A percentile compares a stretch with the other conserved stretches of the same genome.
Evolutionary conservation across 1,140 invertebrate species (phyloP).

Genomic region (Tachypleus tridentatus): DNA sequence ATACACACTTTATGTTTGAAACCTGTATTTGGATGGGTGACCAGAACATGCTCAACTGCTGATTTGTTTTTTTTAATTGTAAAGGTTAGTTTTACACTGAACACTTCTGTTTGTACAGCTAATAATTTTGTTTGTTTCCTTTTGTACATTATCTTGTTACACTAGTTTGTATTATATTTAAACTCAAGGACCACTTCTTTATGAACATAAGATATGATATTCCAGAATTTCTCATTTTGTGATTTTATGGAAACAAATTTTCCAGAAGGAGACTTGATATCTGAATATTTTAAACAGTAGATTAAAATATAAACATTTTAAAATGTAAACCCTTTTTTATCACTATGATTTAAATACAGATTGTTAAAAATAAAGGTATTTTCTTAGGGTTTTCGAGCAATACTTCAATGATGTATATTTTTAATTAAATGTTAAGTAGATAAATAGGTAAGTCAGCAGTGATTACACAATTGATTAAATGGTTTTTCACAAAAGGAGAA

Average conservation of each 20-base stretch:
- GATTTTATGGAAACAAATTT: background rate
- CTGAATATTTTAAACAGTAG: too few species aligned
- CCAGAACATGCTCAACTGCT: background rate
- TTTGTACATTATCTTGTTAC: conserved; percentile 1
- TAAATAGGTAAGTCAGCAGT: too few species aligned
- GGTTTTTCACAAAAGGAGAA: too few species aligned
- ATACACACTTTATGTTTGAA: background rate
- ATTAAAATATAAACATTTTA: too few species aligned
- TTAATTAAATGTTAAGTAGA: too few species aligned
- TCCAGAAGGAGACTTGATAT: too few species aligned
- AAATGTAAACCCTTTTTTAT: too few species aligned
- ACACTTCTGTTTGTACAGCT: background rate
- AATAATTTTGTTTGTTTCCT: background rate
- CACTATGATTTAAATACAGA: too few species aligned
- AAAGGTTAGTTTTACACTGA: background rate
- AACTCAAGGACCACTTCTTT: background rate
- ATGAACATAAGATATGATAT: background rate
- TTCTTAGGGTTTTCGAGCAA: too few species aligned
- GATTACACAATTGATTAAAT: too few species aligned
- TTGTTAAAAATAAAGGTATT: too few species aligned
- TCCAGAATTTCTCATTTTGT: background rate
- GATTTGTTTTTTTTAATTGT: background rate
- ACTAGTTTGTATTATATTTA: background rate
- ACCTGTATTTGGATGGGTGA: background rate
- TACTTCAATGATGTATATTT: too few species aligned